A percentile compares a stretch with the other conserved stretches of the same genome.
These are phyloP conservation scores for Pristionchus fissidentatus DNA, from an alignment of 2,888 invertebrate species.

Conservation along the genomic window DNA sequence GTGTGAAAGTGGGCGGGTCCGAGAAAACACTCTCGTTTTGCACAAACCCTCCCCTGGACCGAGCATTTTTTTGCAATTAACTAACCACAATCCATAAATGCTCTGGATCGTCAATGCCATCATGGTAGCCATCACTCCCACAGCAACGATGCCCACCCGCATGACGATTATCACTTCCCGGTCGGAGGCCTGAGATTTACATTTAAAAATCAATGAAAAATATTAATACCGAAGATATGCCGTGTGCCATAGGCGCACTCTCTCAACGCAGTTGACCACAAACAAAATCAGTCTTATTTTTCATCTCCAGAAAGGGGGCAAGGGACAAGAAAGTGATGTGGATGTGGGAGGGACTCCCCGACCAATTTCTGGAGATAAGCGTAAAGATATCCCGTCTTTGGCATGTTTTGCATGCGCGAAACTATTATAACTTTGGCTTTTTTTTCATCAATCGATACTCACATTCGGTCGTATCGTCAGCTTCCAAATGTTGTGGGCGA, in stretches of 20 bases:
- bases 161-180: constrained; percentile 92
- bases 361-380: not conserved
- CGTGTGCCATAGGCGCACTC: not conserved
- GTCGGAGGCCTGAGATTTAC: constrained; percentile 86
- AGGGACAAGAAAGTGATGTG: not conserved
- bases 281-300: not conserved
- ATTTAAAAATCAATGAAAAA: too few relatives aligned
- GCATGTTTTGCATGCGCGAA: not conserved
- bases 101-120: constrained; percentile 98
- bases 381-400: not conserved
- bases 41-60: too few relatives aligned
- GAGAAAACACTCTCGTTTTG: not conserved
- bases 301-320: too few relatives aligned
- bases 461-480: constrained; percentile 93
- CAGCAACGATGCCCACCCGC: constrained; percentile 90
- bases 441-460: constrained; percentile 66
- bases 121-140: constrained; percentile 90
- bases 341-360: too few relatives aligned
- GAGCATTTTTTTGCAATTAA: not conserved
- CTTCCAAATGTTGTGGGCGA: constrained; percentile 97
- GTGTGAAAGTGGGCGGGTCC: too few relatives aligned
- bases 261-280: too few relatives aligned
- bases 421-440: not conserved
- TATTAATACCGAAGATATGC: too few relatives aligned
- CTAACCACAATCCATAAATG: constrained; percentile 92